Evolutionary conservation across 1,140 invertebrate genomes (phyloP), one percentile per base, ranked within the genome.

Genomic region (Lucilia sericata): DNA sequence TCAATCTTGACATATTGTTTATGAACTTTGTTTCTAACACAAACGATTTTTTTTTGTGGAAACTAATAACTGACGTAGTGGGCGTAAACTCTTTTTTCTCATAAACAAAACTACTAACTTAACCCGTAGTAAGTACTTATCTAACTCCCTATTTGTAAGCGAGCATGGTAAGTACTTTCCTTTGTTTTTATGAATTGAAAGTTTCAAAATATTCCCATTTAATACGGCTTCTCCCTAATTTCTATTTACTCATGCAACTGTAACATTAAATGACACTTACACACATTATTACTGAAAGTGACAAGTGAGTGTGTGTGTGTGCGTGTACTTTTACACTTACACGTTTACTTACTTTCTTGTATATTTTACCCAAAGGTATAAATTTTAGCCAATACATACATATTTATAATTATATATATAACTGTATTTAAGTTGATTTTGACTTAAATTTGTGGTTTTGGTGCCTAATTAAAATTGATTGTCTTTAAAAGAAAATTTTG

Each of bases 361-460:
- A 5, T 42, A 42, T 42, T 42, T 42, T 42, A 42, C 42, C 42
- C 42, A 5, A 42, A 42, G 42, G 42, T 42, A 42, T 42, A 42
- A 42, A 42, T 42, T 60, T 60, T n/a, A 17, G 55, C 14, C 14
- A 60, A 30, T n/a, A 60, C 51, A 55, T 55, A 60, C 51, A 60
- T 60, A 60, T n/a, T 60, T 17, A n/a, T 14, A n/a, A 60, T n/a
- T 60, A n/a, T 60, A 60, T 60, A n/a, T 60, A 60, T n/a, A 60
- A 60, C n/a, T 60, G 55, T 60, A 70, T 70, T 70, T 12, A 70
- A 70, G 65, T 70, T 70, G n/a, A 70, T 70, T 60, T 70, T 70
- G 65, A 10, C 19, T 21, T 4, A 70, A 70, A 30, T 3, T 70
- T 70, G 65, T 70, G 65, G 65, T 70, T 70, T 70, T 70, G 65